These are phyloP conservation scores for Pampus argenteus DNA, from an alignment of 2,797 vertebrate species.

Conservation along the genomic window DNA sequence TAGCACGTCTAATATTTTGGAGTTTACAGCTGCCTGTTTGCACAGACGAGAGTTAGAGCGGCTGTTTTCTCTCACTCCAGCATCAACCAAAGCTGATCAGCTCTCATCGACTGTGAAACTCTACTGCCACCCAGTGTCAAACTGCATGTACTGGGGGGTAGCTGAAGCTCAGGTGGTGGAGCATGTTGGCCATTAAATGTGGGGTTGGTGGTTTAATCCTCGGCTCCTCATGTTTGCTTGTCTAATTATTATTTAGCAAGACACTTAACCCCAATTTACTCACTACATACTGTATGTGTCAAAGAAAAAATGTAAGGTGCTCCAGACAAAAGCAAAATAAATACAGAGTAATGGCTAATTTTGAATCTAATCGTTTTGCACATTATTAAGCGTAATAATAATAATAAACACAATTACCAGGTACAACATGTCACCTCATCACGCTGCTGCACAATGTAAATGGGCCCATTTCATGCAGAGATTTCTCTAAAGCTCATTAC, in stretches of 20 bases:
- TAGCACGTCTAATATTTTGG: conserved; percentile 41
- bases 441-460: neutral
- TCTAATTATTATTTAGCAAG: neutral
- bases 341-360: neutral
- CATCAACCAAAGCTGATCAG: neutral
- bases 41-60: conserved; percentile 1
- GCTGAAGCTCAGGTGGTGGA: neutral
- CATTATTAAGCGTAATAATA: neutral
- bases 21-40: conserved; percentile 38
- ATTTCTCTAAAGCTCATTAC: conserved; percentile 3
- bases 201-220: neutral
- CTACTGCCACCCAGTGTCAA: conserved; percentile 69
- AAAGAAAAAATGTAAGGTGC: no score
- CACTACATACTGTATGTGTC: no score
- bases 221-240: neutral
- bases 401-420: neutral
- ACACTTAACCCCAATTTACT: neutral
- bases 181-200: neutral
- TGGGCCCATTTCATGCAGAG: neutral
- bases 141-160: neutral
- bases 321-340: neutral
- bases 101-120: conserved; percentile 23
- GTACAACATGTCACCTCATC: conserved; percentile 3
- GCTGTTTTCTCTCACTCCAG: neutral
- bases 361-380: neutral